A percentile compares a stretch with the other conserved stretches of the same genome.
These are phyloP conservation scores for Anguilla rostrata DNA, from an alignment of 2,113 vertebrate genomes.

Conservation along the genomic window DNA sequence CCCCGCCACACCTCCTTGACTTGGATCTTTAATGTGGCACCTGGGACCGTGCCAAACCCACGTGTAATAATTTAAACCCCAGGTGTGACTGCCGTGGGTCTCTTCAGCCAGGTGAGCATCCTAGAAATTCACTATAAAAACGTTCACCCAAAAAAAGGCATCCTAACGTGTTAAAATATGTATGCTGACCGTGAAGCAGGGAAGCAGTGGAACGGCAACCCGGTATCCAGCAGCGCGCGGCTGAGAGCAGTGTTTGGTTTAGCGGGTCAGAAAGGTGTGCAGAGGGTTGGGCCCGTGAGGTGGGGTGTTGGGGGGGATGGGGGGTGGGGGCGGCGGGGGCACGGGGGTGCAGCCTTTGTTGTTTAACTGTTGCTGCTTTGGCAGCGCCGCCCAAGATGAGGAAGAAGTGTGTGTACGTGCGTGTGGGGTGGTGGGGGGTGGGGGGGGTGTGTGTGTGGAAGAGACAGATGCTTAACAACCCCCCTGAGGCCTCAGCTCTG, in stretches of 20 bases:
- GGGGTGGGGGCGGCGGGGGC: conserved; percentile 52
- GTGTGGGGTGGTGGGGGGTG: conserved; percentile 32
- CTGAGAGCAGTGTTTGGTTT: background rate
- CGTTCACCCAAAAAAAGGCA: background rate
- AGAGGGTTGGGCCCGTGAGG: conserved; percentile 20
- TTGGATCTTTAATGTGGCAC: background rate
- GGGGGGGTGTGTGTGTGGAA: conserved; percentile 34
- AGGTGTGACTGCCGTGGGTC: background rate
- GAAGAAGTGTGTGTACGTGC: conserved; percentile 49
- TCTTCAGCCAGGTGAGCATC: background rate
- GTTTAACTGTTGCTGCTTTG: conserved; percentile 53
- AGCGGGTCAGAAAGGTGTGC: background rate
- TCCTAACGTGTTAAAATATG: background rate
- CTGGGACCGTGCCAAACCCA: background rate
- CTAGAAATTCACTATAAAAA: background rate
- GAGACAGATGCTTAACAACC: conserved; percentile 77
- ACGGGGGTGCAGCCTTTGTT: conserved; percentile 42
- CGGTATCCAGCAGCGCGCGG: too few relatives aligned
- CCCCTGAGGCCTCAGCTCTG: conserved; percentile 66
- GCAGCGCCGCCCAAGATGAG: conserved; percentile 46
- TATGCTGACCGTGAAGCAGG: background rate
- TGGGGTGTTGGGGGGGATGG: conserved; percentile 59
- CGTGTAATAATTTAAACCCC: background rate
- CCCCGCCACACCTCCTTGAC: background rate
- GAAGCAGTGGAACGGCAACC: background rate